Base-by-base conservation (phyloP, 2,797 vertebrate species). In the Petrocephalus sullivani region DNA sequence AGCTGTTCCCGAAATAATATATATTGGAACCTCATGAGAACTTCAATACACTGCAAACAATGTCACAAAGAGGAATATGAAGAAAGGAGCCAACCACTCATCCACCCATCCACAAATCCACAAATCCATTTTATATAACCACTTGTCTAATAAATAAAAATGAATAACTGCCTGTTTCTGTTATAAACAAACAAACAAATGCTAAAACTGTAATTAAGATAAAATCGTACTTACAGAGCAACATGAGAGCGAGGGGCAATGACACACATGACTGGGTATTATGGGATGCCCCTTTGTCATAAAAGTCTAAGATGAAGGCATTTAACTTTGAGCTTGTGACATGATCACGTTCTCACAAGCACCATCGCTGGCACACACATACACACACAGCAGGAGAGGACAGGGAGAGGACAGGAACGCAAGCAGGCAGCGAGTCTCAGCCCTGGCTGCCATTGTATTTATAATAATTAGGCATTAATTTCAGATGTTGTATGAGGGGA, bases 381-480 rank as follows among this genome's bases (percentile, higher is more conserved):
- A 64, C 61, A 64, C 23, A 33, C 64, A 33, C 28, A 67, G 71
- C 14, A 46, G 46, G 49, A 23, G n/a, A 51, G 16, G n/a, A 51
- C 2, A 4, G 19, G 21, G 41, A 5, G 60, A 19, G 41, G 41
- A 46, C 41, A 46, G 41, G 3, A 53, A 51, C 81, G 53, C 8
- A 51, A 21, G 12, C 19, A 49, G n/a, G 8, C 46, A 83, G 46
- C 3, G 8, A 23, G 81, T 4, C n/a, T 4, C n/a, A 14, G 49
- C n/a, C 81, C 49, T 21, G 8, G 81, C 37, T 83, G 46, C 49
- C 49, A 54, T 83, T 83, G 41, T 83, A 21, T n/a, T 51, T 83
- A 83, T 53, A 83, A 83, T 83, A 83, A 83, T 83, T 83, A 83
- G 49, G 81, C 49, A 53, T 83, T 83, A 83, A 83, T 83, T 83